Evolutionary conservation across 2,113 vertebrate genomes (phyloP).

Genomic region (Lagopus leucura): DNA sequence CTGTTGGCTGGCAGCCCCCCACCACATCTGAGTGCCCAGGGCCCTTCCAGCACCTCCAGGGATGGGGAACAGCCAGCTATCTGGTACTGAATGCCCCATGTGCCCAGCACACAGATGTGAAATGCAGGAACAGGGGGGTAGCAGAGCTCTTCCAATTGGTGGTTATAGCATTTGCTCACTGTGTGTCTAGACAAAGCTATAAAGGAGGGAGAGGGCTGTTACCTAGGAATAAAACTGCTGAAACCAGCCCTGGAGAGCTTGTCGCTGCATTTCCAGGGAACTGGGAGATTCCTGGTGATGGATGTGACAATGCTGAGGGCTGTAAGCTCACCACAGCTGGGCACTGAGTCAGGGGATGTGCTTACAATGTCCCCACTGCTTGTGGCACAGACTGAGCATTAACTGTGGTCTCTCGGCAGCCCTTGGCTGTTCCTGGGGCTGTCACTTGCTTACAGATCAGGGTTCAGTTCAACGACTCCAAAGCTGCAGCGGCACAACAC

Average conservation of each 20-base stretch:
- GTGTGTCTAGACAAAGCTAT: conserved; percentile 65
- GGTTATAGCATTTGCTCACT: conserved; percentile 46
- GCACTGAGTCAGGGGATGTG: conserved; percentile 3
- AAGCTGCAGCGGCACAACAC: not conserved
- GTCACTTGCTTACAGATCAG: not conserved
- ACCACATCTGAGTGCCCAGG: no score
- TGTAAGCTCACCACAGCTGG: not conserved
- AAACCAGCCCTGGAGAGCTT: conserved; percentile 28
- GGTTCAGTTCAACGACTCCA: not conserved
- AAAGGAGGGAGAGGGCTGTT: conserved; percentile 56
- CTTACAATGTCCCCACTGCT: not conserved
- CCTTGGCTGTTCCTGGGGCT: not conserved
- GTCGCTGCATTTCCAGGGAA: not conserved
- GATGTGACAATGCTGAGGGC: not conserved
- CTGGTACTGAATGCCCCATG: rapidly evolving
- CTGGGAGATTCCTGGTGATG: conserved; percentile 42
- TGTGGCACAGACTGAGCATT: conserved; percentile 7
- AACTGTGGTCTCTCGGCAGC: not conserved
- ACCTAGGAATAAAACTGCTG: conserved; percentile 40
- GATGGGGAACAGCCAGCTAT: no score
- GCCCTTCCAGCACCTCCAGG: no score
- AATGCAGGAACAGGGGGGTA: not conserved
- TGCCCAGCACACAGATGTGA: rapidly evolving
- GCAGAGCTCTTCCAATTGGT: not conserved
- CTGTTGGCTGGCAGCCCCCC: no score